phyloP scores from a whole-genome alignment of 2,113 vertebrate genomes.

The Phodopus roborovskii region DNA sequence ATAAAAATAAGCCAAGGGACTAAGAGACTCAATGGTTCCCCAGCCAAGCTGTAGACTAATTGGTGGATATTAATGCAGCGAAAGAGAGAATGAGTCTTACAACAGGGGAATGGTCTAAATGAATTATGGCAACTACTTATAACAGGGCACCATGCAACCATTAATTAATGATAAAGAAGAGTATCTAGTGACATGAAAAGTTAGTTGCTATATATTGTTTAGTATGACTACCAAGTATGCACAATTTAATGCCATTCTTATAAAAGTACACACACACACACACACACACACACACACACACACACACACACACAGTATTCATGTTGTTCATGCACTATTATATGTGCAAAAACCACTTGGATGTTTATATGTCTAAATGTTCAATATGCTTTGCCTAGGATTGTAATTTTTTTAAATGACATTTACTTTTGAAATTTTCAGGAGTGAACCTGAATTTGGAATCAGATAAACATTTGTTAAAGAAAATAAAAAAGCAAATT shows the following conservation, averaged over 20 bases:
- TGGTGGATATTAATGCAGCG: constrained; percentile 51
- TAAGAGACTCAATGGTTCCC: constrained; percentile 55
- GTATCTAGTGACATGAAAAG: background rate
- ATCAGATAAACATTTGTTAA: background rate
- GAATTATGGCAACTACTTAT: background rate
- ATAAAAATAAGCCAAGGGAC: constrained; percentile 71
- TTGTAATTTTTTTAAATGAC: background rate
- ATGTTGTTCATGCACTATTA: background rate
- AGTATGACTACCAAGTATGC: background rate
- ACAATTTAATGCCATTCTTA: background rate
- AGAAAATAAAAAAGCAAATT: background rate
- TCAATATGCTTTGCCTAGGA: background rate
- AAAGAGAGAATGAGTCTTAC: constrained; percentile 37
- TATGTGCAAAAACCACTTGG: background rate
- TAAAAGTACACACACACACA: background rate
- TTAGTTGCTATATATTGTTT: background rate
- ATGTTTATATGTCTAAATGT: constrained; percentile 29
- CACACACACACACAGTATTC: background rate
- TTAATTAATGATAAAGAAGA: constrained; percentile 47
- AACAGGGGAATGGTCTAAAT: constrained; percentile 1
- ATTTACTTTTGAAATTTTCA: constrained; percentile 13
- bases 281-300: no score
- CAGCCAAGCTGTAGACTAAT: constrained; percentile 37
- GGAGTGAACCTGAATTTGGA: background rate
- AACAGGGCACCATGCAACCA: background rate